These are phyloP conservation scores for Bhutanitis thaidina DNA, from an alignment of 2,888 invertebrate species.

Conservation along the genomic window DNA sequence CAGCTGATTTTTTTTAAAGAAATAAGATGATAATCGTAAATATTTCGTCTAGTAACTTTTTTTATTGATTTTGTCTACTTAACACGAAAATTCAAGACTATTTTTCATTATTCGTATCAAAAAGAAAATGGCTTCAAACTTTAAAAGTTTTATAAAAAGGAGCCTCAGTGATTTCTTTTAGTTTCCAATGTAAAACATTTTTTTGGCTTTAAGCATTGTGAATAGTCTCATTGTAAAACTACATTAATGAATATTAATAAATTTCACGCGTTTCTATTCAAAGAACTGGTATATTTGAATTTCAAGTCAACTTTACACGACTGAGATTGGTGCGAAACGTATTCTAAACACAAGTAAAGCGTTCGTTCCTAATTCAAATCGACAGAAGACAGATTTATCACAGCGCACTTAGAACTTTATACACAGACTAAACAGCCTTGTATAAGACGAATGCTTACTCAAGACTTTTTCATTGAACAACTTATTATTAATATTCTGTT, in stretches of 20 bases:
- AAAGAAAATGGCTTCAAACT: no score
- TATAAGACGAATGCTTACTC: no score
- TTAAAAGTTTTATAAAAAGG: no score
- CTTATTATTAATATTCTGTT: no score
- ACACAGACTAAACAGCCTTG: conserved; percentile 1
- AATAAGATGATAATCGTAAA: no score
- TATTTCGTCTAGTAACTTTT: neutral
- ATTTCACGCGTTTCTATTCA: neutral
- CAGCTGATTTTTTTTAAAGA: no score
- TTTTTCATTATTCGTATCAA: neutral
- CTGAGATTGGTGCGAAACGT: conserved; percentile 9
- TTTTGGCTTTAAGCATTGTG: no score
- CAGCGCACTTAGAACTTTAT: conserved; percentile 4
- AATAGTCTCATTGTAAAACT: neutral
- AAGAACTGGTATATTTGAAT: conserved; percentile 5
- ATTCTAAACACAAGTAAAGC: conserved; percentile 18
- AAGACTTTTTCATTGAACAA: no score
- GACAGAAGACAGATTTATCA: conserved; percentile 21
- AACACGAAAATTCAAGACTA: neutral
- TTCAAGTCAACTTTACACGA: conserved; percentile 7
- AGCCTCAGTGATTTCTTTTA: no score
- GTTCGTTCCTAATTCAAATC: conserved; percentile 20
- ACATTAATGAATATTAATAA: neutral
- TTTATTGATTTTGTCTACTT: no score
- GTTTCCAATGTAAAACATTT: no score